Base-by-base conservation (phyloP, 2,797 vertebrate genomes). In the Synaphobranchus kaupii region DNA sequence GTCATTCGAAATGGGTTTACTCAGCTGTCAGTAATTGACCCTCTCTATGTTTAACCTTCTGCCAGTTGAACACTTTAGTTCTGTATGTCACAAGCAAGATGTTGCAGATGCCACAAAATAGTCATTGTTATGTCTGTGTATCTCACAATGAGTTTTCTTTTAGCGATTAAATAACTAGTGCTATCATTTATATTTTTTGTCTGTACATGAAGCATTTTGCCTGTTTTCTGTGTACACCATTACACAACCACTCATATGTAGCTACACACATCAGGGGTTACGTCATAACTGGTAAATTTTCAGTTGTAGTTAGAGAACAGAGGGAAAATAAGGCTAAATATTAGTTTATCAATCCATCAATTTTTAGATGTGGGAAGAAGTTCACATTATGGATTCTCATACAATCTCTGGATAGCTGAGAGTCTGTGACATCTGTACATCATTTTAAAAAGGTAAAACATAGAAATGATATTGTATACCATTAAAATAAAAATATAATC, bases 11-110 rank as follows among this genome's bases (percentile, higher is more conserved):
- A 86, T 90, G 81, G 9, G 86, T 94, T 91, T 92, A 84, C 86
- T 92, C 92, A 94, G 94, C 93, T 94, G 92, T 91, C 88, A 89
- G 88, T 86, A 87, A 89, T 89, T 85, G 52, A 80, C 54, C 52
- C 50, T 50, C 10, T 25, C 52, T 47, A 76, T 76, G 44, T 20
- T 76, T 8, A 76, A 34, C 44, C 31, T 34, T 34, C n/a, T 34
- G 68, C 1, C 68, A 39, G 39, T 39, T 39, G 39, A 39, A 39
- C 60, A 28, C 60, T 60, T 60, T 1, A 60, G 58, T 60, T 3
- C 80, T 58, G 13, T 4, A 22, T 22, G 34, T 17, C 17, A 84
- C 48, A 34, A 39, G 15, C 25, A 58, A 50, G 20, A 44, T 52
- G 25, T 31, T 28, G 60, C 6, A 17, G 66, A 10, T 54, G n/a